Base-by-base conservation (phyloP, 2,113 vertebrate genomes). In the Trichechus manatus region DNA sequence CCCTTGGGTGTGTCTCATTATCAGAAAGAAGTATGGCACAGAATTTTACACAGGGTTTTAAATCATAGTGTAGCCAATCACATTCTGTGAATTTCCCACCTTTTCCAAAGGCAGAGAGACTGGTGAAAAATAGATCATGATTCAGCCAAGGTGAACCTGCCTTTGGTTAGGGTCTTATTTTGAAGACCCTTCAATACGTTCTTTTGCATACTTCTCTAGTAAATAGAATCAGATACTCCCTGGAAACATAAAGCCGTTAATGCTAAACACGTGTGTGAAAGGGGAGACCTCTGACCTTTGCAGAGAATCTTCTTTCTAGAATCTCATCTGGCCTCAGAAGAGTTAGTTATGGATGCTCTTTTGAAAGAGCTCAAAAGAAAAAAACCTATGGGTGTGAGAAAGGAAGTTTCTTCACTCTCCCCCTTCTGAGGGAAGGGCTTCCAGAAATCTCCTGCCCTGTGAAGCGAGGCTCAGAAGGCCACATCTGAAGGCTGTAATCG, bases 221-320 rank as follows among this genome's bases (percentile, higher is more conserved):
- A 59, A 42, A 9, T 5, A 56, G 47, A 17, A 5, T 31, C 53
- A 33, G 64, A 29, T 17, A 25, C 42, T 66, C 10, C 19, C 5
- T 1, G 63, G 42, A 66, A 29, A 4, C 61, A 36, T 17, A 3
- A 39, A 29, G n/a, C 53, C 2, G 10, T 17, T 25, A 1, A 6
- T 14, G 42, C 50, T 17, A 6, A 19, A 42, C 42, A 17, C 9
- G 1, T 1, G 29, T 59, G 33, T 25, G 50, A 2, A 20, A 1
- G 6, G 5, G 15, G 19, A 8, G 6, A 14, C 0, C 25, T 36
- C 9, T 1, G 1, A 0, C 10, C n/a, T 44, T 5, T 22, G 15
- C 4, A 9, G 42, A 85, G 59, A 81, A 39, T 39, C 15, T 23
- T 27, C n/a, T 15, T 33, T 86, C 25, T 4, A 9, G 56, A 68